These are phyloP conservation scores for Trachelus troglodyta DNA, from an alignment of 2,888 invertebrate species.

Conservation along the genomic window DNA sequence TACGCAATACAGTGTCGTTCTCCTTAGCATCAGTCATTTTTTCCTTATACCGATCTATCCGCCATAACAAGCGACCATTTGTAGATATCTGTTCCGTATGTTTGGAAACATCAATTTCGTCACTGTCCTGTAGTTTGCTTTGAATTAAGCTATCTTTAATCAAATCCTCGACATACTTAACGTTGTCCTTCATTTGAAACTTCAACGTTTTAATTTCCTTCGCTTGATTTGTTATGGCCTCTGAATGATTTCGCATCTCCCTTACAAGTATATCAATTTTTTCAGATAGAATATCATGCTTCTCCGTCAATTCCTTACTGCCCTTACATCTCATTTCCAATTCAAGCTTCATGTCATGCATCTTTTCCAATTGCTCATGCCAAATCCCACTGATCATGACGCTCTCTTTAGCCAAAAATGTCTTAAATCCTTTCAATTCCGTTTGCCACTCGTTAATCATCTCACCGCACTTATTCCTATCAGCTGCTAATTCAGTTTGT, in stretches of 20 bases:
- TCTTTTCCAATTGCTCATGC: constrained; percentile 59
- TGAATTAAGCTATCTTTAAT: constrained; percentile 26
- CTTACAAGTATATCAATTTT: constrained; percentile 68
- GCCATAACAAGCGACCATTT: constrained; percentile 76
- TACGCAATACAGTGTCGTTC: constrained; percentile 73
- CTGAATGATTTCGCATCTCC: constrained; percentile 43
- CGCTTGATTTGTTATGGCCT: constrained; percentile 27
- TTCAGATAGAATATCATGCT: constrained; percentile 67
- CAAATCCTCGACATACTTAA: constrained; percentile 44
- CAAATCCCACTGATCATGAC: constrained; percentile 59
- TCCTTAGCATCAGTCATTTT: constrained; percentile 78
- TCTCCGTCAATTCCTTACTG: constrained; percentile 65
- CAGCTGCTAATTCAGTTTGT: constrained; percentile 25
- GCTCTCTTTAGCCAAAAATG: constrained; percentile 61
- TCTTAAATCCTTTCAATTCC: constrained; percentile 58
- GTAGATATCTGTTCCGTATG: constrained; percentile 20
- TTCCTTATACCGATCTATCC: constrained; percentile 74
- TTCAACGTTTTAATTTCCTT: constrained; percentile 38
- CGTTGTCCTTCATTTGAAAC: constrained; percentile 44
- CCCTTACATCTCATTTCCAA: constrained; percentile 68
- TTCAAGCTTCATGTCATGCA: constrained; percentile 69
- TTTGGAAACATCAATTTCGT: background rate
- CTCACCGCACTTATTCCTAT: constrained; percentile 24
- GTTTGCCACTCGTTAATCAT: constrained; percentile 32
- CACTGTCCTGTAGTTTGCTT: constrained; percentile 7